phyloP scores from a whole-genome alignment of 1,140 invertebrate genomes.

The Pogonus chalceus region DNA sequence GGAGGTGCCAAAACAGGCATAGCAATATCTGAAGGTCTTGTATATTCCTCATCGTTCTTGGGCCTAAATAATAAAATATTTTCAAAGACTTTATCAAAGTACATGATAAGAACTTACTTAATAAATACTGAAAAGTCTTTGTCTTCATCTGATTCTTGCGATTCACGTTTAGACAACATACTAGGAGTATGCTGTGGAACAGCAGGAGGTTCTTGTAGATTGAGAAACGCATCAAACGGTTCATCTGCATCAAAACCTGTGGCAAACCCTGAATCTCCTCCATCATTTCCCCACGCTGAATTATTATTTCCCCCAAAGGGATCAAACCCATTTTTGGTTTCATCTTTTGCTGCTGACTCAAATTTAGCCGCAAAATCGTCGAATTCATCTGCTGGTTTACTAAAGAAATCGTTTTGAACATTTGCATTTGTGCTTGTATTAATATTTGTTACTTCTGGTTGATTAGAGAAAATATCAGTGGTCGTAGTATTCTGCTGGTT shows the following conservation, averaged over 20 bases:
- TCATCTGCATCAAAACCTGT: slow-evolving; percentile 48
- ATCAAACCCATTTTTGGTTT: slow-evolving; percentile 38
- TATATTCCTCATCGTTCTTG: slow-evolving; percentile 33
- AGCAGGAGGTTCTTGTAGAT: slow-evolving; percentile 60
- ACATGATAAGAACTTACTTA: slow-evolving; percentile 42
- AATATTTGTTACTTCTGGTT: not conserved
- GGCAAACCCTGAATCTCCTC: slow-evolving; percentile 46
- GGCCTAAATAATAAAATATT: slow-evolving; percentile 48
- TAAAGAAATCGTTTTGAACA: not conserved
- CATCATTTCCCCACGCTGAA: not conserved
- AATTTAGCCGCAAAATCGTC: slow-evolving; percentile 83
- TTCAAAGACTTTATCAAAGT: slow-evolving; percentile 5
- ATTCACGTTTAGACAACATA: slow-evolving; percentile 49
- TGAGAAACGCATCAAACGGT: slow-evolving; percentile 70
- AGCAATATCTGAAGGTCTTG: slow-evolving; percentile 30
- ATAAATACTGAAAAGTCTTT: slow-evolving; percentile 71
- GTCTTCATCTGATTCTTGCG: slow-evolving; percentile 64
- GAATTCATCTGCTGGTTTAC: slow-evolving; percentile 47
- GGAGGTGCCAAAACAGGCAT: slow-evolving; percentile 70
- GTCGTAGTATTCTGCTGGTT: not conserved
- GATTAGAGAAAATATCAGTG: not conserved
- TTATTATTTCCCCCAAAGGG: slow-evolving; percentile 32
- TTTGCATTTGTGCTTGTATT: not conserved
- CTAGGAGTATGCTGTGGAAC: slow-evolving; percentile 45
- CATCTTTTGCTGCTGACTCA: slow-evolving; percentile 52